Percentiles rank a stretch among this genome's conserved stretches.
These are phyloP conservation scores for Myopa testacea DNA, from an alignment of 2,888 invertebrate genomes.

Conservation along the genomic window DNA sequence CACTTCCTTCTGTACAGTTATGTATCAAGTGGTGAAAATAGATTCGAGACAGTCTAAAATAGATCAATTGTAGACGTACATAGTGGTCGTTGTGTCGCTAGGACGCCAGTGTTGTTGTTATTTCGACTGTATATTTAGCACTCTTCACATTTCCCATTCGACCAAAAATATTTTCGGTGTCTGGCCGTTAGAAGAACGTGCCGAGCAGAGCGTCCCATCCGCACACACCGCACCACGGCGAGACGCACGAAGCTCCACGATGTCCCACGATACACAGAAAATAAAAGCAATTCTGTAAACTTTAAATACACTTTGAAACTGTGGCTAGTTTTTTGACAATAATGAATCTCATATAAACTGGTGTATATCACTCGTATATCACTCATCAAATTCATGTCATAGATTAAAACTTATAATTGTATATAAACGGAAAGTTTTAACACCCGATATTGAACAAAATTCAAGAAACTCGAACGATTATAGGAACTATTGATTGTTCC, in stretches of 20 bases:
- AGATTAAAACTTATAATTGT: no score
- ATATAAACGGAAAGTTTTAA: no score
- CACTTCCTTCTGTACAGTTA: slow-evolving; percentile 20
- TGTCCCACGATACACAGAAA: no score
- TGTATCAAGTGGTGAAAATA: slow-evolving; percentile 27
- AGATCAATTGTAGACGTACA: slow-evolving; percentile 32
- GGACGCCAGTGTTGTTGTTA: slow-evolving; percentile 12
- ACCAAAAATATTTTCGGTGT: slow-evolving; percentile 36
- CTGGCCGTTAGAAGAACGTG: slow-evolving; percentile 34
- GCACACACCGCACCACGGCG: slow-evolving; percentile 53
- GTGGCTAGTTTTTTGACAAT: no score
- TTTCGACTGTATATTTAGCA: slow-evolving; percentile 14
- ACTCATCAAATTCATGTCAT: no score
- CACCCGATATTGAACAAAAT: no score
- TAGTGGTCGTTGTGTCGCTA: slow-evolving; percentile 13
- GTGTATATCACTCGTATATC: no score
- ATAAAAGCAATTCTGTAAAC: no score
- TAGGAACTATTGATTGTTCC: no score
- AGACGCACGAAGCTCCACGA: slow-evolving; percentile 41
- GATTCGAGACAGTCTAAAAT: slow-evolving; percentile 32
- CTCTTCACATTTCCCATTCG: slow-evolving; percentile 30
- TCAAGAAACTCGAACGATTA: no score
- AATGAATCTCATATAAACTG: no score
- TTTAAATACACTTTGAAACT: no score
- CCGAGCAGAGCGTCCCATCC: slow-evolving; percentile 13